Evolutionary conservation across 2,797 vertebrate genomes (phyloP).

Genomic region (Benthosema pterotum): DNA sequence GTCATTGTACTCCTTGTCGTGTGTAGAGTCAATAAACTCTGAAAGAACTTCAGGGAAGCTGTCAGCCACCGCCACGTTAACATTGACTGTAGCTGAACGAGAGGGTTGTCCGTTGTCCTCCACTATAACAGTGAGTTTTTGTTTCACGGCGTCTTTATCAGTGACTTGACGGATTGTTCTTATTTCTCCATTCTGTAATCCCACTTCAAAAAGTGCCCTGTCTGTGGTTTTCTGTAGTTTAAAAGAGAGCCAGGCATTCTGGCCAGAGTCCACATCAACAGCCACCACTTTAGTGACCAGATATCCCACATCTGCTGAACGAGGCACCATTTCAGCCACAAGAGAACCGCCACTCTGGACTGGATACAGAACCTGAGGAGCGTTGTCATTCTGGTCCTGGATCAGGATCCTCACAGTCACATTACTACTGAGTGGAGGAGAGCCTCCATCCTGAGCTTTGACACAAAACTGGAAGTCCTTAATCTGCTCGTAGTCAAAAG

Average conservation of each 20-base stretch:
- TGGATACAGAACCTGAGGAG: conserved; percentile 48
- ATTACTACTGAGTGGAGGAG: conserved; percentile 44
- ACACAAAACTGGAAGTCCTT: conserved; percentile 62
- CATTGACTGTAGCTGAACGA: conserved; percentile 77
- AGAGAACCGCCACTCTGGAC: conserved; percentile 56
- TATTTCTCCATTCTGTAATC: conserved; percentile 54
- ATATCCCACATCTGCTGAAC: conserved; percentile 77
- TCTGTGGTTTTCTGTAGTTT: conserved; percentile 57
- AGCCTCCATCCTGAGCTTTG: conserved; percentile 60
- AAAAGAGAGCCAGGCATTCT: conserved; percentile 71
- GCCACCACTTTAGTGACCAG: conserved; percentile 82
- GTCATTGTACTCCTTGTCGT: conserved; percentile 55
- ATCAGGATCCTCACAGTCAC: conserved; percentile 40
- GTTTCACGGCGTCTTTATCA: conserved; percentile 70
- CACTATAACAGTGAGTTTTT: conserved; percentile 69
- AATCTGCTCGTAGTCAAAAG: conserved; percentile 75
- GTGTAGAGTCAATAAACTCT: conserved; percentile 58
- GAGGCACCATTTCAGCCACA: conserved; percentile 70
- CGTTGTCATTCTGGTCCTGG: conserved; percentile 48
- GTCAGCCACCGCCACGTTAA: conserved; percentile 74
- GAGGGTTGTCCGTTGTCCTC: conserved; percentile 83
- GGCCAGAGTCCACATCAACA: conserved; percentile 74
- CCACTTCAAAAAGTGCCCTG: conserved; percentile 52
- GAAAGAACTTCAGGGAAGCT: conserved; percentile 74
- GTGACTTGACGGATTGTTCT: conserved; percentile 59